phyloP scores from a whole-genome alignment of 2,888 invertebrate genomes.

The Eustalomyia histrio region DNA sequence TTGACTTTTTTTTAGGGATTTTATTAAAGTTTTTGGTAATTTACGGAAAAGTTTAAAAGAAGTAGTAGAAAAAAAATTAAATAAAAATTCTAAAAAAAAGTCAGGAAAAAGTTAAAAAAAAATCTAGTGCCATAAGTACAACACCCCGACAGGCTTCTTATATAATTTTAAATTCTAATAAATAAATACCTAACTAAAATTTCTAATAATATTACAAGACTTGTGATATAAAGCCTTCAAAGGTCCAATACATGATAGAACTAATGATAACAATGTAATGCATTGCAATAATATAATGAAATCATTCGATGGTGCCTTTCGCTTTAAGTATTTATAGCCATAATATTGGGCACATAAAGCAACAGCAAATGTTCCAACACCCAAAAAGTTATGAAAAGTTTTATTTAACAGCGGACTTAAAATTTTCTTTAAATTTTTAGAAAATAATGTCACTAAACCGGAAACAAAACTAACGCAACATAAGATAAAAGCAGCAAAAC shows the following conservation, averaged over 20 bases:
- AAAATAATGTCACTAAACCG: slow-evolving; percentile 74
- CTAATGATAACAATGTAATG: slow-evolving; percentile 73
- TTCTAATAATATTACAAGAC: slow-evolving; percentile 65
- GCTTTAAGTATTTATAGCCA: slow-evolving; percentile 75
- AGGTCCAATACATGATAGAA: slow-evolving; percentile 73
- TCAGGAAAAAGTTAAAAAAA: no score
- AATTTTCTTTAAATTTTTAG: slow-evolving; percentile 70
- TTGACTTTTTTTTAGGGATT: no score
- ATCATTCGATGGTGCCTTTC: slow-evolving; percentile 67
- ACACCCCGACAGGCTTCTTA: no score
- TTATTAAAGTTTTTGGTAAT: no score
- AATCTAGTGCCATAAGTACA: no score
- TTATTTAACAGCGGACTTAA: slow-evolving; percentile 75
- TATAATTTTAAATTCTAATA: no score
- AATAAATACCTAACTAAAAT: slow-evolving; percentile 69
- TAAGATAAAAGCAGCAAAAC: slow-evolving; percentile 75
- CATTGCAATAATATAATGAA: slow-evolving; percentile 73
- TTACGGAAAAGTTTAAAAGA: no score
- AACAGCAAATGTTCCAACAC: slow-evolving; percentile 73
- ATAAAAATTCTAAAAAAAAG: no score
- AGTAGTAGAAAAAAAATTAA: no score
- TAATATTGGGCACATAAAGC: slow-evolving; percentile 75
- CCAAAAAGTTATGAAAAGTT: slow-evolving; percentile 74
- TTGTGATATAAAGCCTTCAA: slow-evolving; percentile 72
- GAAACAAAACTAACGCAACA: slow-evolving; percentile 73